Base-by-base conservation (phyloP, 2,797 vertebrate genomes). In the Echeneis naucrates region DNA sequence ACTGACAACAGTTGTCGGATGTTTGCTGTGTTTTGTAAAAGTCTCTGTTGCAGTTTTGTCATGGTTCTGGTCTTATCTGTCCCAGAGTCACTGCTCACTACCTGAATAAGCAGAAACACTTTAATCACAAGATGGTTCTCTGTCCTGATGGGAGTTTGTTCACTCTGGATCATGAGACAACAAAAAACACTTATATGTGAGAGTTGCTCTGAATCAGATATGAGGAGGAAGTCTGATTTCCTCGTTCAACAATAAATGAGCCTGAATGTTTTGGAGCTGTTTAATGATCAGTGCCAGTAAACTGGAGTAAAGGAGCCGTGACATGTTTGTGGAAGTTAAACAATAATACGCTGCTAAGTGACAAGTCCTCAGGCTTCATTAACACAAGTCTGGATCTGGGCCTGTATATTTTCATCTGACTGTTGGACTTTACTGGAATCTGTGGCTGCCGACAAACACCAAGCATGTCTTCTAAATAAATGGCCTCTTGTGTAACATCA, bases 331-430 rank as follows among this genome's bases (percentile, higher is more conserved):
- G 2, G 7, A 14, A 16, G 8, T 11, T 26, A 12, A 19, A n/a
- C 14, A 1, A 38, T 42, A 50, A 42, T 13, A 59, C 50, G 3
- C 19, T 62, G 21, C 48, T 11, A 4, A 63, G 32, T 33, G 42
- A 64, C 64, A 26, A 61, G 42, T 52, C 21, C 27, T 16, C 1
- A 0, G 4, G 8, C n/a, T n/a, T n/a, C n/a, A n/a, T n/a, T n/a
- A 79, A 59, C 50, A 5, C 11, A 30, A n/a, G 3, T 35, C 13
- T 48, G 56, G 10, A 60, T 71, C 53, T 6, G 26, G 4, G 19
- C 21, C 76, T 40, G 62, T 79, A 72, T 84, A 72, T 84, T 75
- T 79, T 68, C 45, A 52, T 65, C 4, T 17, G 23, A 65, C 66
- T 35, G 23, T 1, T 21, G 16, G 55, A 47, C 44, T 37, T 81